These are phyloP conservation scores for Nesogale talazaci DNA, from an alignment of 2,113 vertebrate species.

Conservation along the genomic window DNA sequence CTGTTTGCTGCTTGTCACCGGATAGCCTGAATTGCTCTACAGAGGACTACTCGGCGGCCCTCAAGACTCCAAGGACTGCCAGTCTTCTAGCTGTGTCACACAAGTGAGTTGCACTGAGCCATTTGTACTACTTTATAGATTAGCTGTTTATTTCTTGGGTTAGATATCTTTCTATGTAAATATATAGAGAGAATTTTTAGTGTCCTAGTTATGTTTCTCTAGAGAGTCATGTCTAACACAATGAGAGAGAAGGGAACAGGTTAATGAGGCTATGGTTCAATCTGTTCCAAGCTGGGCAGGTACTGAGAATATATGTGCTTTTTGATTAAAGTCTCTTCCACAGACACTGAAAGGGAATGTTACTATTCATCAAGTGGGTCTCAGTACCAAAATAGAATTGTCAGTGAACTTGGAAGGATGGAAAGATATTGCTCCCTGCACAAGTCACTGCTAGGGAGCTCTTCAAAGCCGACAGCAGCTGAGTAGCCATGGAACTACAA, in stretches of 20 bases:
- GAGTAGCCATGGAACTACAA: neutral
- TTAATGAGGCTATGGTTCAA: neutral
- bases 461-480: neutral
- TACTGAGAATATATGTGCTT: neutral
- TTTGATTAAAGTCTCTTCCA: constrained; percentile 13
- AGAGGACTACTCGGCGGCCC: too few species aligned
- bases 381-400: neutral
- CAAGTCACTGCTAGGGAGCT: neutral
- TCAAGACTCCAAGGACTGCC: too few species aligned
- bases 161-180: too few species aligned
- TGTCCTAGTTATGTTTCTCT: too few species aligned
- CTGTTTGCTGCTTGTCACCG: too few species aligned
- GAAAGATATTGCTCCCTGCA: neutral
- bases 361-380: neutral
- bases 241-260: neutral
- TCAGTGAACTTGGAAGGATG: neutral
- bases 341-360: neutral
- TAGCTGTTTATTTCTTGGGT: too few species aligned
- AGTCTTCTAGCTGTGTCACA: too few species aligned
- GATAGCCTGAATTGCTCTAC: too few species aligned
- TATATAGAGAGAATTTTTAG: too few species aligned
- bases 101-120: too few species aligned
- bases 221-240: too few species aligned
- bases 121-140: too few species aligned
- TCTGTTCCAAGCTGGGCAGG: neutral